Evolutionary conservation across 2,113 vertebrate genomes (phyloP), one percentile per base, ranked within the genome.

Genomic region (Campylomormyrus numenius): DNA sequence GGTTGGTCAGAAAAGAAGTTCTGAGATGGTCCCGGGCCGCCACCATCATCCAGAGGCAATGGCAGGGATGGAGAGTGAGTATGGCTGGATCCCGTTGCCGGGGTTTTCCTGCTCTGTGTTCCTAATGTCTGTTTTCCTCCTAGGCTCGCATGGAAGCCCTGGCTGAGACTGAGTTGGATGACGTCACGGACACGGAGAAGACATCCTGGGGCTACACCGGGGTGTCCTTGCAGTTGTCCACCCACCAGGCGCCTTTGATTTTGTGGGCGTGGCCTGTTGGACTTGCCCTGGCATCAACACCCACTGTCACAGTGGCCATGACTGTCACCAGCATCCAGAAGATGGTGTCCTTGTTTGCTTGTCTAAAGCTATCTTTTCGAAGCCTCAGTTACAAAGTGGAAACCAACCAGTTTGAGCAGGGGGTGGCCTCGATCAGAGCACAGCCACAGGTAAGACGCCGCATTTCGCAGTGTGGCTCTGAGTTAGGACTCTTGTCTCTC

Each of bases 1-100:
- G 98, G 98, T 88, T 98, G 39, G 95, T 97, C 90, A 96, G 94
- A 95, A 97, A 46, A 88, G 92, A 86, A 87, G 92, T 98, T 91
- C 94, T 4, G 90, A 96, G 93, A 88, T 95, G 97, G 93, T 95
- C 96, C 83, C 89, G 48, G 3, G 97, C 98, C 86, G 98, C 97
- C 9, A 19, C 88, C 0, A 84, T 95, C 89, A 97, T 99, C 90
- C 96, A 98, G 90, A 94, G 0, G 0, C 85, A 91, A 1, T 99
- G 98, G 98, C 97, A 91, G 93, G 96, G 90, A n/a, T 97, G 98
- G 97, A 97, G 93, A 92, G 98, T 99, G 91, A 97, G 97, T 83
- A 24, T 35, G 50, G 27, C n/a, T 70, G 5, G 53, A 52, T 21
- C 56, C 42, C n/a, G n/a, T n/a, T 35, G 24, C 58, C 2, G 58